A percentile compares a stretch with the other conserved stretches of the same genome.
phyloP scores from a whole-genome alignment of 30 jellyfish, hydroid and myxozoan species.

The Aurelia aurita region DNA sequence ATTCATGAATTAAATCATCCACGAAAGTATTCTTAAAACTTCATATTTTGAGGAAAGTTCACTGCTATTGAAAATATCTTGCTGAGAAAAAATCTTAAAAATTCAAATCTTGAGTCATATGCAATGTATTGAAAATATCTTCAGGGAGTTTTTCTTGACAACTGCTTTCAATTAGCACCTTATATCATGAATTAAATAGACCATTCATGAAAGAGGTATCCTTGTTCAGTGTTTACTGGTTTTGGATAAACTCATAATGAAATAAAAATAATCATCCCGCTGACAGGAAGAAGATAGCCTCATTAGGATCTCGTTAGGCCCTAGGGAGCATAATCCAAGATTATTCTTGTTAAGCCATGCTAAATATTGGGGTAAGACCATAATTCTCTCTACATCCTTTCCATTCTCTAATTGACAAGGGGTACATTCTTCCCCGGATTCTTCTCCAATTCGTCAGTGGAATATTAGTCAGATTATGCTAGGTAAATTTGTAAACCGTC shows the following conservation, averaged over 20 bases:
- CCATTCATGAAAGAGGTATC: background rate
- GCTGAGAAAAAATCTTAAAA: too few relatives aligned
- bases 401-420: constrained; percentile 17
- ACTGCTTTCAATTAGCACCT: too few relatives aligned
- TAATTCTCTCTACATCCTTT: background rate
- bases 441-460: constrained; percentile 12
- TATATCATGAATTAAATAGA: background rate
- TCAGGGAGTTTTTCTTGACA: too few relatives aligned
- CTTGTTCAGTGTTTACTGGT: too few relatives aligned
- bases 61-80: too few relatives aligned
- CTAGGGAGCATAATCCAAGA: background rate
- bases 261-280: constrained; percentile 19
- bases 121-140: too few relatives aligned
- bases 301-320: constrained; percentile 15
- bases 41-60: too few relatives aligned
- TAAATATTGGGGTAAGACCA: background rate
- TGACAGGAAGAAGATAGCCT: constrained; percentile 23
- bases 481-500: constrained; percentile 1
- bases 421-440: constrained; percentile 7
- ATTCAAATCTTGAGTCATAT: too few relatives aligned
- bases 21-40: too few relatives aligned
- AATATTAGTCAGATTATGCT: constrained; percentile 6
- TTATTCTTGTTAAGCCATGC: constrained; percentile 2
- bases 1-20: too few relatives aligned
- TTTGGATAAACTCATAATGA: background rate